Base-by-base conservation (phyloP, 1,140 invertebrate genomes). In the Globodera ellingtonae region DNA sequence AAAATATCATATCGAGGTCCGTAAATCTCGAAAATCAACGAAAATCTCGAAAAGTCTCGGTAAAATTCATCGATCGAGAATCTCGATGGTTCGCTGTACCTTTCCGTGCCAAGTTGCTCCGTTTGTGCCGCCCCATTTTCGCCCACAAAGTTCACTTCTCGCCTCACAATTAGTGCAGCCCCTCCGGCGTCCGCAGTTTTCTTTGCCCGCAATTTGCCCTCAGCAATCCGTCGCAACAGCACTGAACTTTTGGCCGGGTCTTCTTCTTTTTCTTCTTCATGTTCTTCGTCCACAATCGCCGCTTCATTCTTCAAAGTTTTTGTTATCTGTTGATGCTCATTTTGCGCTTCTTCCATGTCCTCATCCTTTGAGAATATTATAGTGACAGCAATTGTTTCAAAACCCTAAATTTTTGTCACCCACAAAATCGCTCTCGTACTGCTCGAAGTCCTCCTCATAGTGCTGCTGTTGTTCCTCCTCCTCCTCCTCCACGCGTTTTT, bases 351-450 rank as follows among this genome's bases (percentile, higher is more conserved):
- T 35, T 70, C 24, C 6, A 70, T 47, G 24, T 70, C 67, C 18
- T 70, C 67, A 70, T 70, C 67, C 67, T 70, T 47, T 47, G 6
- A 35, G 24, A 70, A 35, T 21, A 65, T 15, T 65, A n/a, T n/a
- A 21, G 3, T 67, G 3, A 5, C 35, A 15, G 6, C n/a, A 67
- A 67, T 67, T 5, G 1, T 67, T 8, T 67, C 66, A 18, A 15
- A 50, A 9, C 4, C 66, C 66, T 5, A 67, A 67, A 67, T 4
- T 52, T 52, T 13, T 52, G 50, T 15, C 15, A 59, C 67, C 24
- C 46, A 70, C 78, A 65, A 79, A 79, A 79, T 79, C 78, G 67
- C 78, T 79, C 62, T 77, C 78, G 67, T 79, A 79, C 3, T 79
- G 67, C 59, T 79, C 78, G 67, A 79, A 79, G 67, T 79, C 78